A percentile compares a stretch with the other conserved stretches of the same genome.
Conservation (phyloP, 2,888 invertebrate species). For the Polymixis lichenea region DNA sequence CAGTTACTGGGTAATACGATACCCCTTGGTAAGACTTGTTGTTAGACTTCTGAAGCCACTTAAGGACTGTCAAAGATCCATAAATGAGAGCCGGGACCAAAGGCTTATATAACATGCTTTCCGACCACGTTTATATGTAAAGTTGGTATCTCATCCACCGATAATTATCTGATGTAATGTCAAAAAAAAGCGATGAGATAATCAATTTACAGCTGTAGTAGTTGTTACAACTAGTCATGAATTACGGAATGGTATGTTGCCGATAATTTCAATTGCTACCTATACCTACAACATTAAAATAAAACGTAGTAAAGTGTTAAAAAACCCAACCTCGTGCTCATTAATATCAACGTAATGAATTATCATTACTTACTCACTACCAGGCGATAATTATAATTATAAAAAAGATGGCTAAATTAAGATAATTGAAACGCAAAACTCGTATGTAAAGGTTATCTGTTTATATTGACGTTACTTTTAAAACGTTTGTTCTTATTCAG, state of each 20-base stretch:
- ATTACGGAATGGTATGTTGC: slow-evolving; percentile 11
- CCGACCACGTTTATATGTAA: too few relatives aligned
- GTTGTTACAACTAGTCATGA: slow-evolving; percentile 1
- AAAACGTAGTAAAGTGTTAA: slow-evolving; percentile 31
- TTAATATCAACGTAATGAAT: slow-evolving; percentile 43
- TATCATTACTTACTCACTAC: slow-evolving; percentile 35
- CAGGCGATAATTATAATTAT: slow-evolving; percentile 6
- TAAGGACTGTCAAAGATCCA: too few relatives aligned
- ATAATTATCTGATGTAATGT: neutral
- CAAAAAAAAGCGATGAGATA: slow-evolving; percentile 6
- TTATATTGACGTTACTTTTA: slow-evolving; percentile 58
- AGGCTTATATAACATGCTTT: too few relatives aligned
- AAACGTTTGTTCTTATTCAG: slow-evolving; percentile 67
- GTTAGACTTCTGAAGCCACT: too few relatives aligned
- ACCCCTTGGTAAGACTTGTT: too few relatives aligned
- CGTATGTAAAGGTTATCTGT: slow-evolving; percentile 62
- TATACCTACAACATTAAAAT: slow-evolving; percentile 26
- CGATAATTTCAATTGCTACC: slow-evolving; percentile 22
- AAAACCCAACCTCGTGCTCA: slow-evolving; percentile 34
- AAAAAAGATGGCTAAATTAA: slow-evolving; percentile 32
- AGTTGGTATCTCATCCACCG: neutral
- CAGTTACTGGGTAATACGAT: too few relatives aligned
- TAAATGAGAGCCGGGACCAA: too few relatives aligned
- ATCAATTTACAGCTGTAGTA: neutral
- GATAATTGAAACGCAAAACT: slow-evolving; percentile 61